These are phyloP conservation scores for Parasteatoda lunata DNA, from an alignment of 2,888 invertebrate species.

Conservation along the genomic window DNA sequence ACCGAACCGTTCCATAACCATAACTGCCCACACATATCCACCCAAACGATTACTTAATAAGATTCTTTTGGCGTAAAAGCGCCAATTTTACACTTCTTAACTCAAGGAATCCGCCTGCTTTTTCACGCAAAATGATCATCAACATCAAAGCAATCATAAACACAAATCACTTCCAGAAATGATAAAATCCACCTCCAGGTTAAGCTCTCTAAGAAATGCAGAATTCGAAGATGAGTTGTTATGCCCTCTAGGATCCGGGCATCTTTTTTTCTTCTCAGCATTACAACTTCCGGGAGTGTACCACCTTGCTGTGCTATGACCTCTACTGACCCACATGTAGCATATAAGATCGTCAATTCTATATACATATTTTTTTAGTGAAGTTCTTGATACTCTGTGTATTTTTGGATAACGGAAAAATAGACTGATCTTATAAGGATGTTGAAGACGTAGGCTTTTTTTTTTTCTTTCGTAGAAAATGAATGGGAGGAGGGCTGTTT, in stretches of 20 bases:
- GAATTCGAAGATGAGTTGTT: not conserved
- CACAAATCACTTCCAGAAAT: not conserved
- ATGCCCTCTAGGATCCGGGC: not conserved
- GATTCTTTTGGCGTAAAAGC: not conserved
- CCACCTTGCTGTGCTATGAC: constrained; percentile 27
- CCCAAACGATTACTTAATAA: not conserved
- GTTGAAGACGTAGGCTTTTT: no score
- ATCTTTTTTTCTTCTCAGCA: not conserved
- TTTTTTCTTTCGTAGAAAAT: no score
- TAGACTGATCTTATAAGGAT: no score
- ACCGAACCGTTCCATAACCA: not conserved
- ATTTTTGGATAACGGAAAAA: not conserved
- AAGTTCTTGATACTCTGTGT: not conserved
- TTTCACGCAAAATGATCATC: constrained; percentile 1
- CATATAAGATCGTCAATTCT: not conserved
- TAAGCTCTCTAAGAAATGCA: no score
- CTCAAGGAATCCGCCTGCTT: not conserved
- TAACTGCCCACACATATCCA: not conserved
- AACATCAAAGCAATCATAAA: not conserved
- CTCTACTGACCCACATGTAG: constrained; percentile 40
- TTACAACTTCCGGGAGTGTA: constrained; percentile 38
- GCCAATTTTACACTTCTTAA: not conserved
- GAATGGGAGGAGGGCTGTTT: no score
- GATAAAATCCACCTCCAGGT: no score
- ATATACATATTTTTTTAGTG: not conserved